Evolutionary conservation across 2,797 vertebrate genomes (phyloP), one percentile per base, ranked within the genome.

Genomic region (Anguilla marmorata): DNA sequence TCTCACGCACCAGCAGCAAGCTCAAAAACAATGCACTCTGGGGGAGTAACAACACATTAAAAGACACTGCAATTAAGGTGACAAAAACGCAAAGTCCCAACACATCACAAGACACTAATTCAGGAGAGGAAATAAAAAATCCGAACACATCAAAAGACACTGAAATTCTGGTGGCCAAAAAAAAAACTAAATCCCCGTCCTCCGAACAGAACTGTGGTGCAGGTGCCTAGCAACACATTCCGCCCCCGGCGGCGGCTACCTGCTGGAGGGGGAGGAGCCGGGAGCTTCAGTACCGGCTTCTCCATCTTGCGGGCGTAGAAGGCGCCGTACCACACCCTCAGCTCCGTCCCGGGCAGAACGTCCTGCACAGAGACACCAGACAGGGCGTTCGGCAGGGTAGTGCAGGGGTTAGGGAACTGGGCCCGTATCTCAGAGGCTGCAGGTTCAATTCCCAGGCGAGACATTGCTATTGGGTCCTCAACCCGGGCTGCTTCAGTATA

Each of bases 291-390:
- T 94, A 97, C 88, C 41, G 97, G 96, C 92, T 96, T 98, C 93
- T 99, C 98, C 98, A 99, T 99, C 97, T 97, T 99, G 94, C 98
- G 98, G 92, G 98, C 98, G 0, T 99, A 99, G 94, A 99, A 99
- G 86, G 98, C 99, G 21, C 98, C 98, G 3, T 99, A 99, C 98
- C 98, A 99, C 90, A 99, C 99, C 76, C 98, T 95, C 92, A 99
- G 96, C 96, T 99, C 99, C 0, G 96, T 91, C 84, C 99, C 99
- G 0, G 98, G 96, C 0, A 97, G 96, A 86, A 99, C 97, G 90
- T 99, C 98, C 94, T 97, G 88, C 1, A 37, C 85, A 86, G 48
- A 72, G 54, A 63, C 74, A 37, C 66, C 4, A 63, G 16, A 14
- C 2, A 4, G 14, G 0, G n/a, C 0, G 5, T 69, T 69, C 63